These are phyloP conservation scores for Bubo bubo DNA, from an alignment of 2,113 vertebrate species.

Conservation along the genomic window DNA sequence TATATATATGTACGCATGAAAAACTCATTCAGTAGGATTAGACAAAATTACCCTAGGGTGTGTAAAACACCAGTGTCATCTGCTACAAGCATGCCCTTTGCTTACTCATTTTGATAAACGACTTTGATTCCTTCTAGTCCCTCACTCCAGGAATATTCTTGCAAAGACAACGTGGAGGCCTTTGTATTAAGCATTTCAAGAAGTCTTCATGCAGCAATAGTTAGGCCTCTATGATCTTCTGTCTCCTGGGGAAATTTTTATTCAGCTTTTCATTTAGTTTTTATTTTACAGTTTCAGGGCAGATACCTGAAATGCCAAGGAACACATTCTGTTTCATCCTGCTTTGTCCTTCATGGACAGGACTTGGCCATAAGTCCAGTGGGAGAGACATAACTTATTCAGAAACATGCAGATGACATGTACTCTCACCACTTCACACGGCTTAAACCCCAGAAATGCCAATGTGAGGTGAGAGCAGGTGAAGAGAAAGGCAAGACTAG, in stretches of 20 bases:
- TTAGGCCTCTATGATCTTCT: not conserved
- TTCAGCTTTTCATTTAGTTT: not conserved
- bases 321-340: not conserved
- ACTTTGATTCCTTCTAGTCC: not conserved
- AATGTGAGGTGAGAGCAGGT: not conserved
- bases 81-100: not conserved
- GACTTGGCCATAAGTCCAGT: not conserved
- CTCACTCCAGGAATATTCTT: not conserved
- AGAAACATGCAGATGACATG: not conserved
- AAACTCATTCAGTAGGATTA: not conserved
- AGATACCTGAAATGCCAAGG: not conserved
- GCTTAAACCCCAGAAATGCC: not conserved
- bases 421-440: rapidly evolving
- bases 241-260: not conserved
- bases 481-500: not conserved
- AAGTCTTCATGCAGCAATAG: not conserved
- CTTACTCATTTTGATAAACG: not conserved
- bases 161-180: not conserved
- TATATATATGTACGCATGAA: not conserved
- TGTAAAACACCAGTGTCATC: not conserved
- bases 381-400: not conserved
- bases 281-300: not conserved
- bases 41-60: not conserved
- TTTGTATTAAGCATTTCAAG: not conserved
- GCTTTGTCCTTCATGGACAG: not conserved